Evolutionary conservation across 1,140 invertebrate species (phyloP), one percentile per base, ranked within the genome.

Genomic region (Asobara japonica): DNA sequence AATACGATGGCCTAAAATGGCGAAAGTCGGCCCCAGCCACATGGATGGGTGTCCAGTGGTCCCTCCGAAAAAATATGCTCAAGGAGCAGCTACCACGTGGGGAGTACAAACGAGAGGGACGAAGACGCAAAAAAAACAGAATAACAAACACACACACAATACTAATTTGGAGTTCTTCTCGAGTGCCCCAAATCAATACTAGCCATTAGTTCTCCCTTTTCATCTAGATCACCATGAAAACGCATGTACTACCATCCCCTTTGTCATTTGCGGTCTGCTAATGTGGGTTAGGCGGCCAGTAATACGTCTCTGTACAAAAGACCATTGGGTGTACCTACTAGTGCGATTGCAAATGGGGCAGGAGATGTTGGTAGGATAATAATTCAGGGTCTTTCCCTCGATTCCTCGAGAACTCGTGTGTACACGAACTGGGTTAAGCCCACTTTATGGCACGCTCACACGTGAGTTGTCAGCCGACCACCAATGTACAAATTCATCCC

Each of bases 391-490:
- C 25, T 66, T 68, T 20, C 51, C 13, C 25, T 3, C 25, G 36
- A 69, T 33, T 66, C 64, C 48, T 60, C 66, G 45, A 56, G 45
- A 48, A 22, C 66, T 56, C 61, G 33, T 65, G 65, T 33, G 29
- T 60, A 29, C 41, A 51, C 45, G 64, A 72, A 72, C 64, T 72
- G 64, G 70, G 70, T 72, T 72, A 72, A 72, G 64, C 70, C 70
- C 61, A 45, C 45, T 72, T 72, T 72, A 72, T 72, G 45, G 70
- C 70, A 51, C 64, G 48, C 66, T 66, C 64, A 72, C 70, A 66
- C 70, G 70, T 72, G 70, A 66, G 41, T 72, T 25, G 36, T 33
- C 62, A 27, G 31, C 25, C 69, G 8, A 25, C 33, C 69, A 30
- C 25, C n/a, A 22, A 27, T 25, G 20, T 56, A 56, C 51, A 56